These are phyloP conservation scores for Apamea sordens DNA, from an alignment of 2,888 invertebrate genomes.

Conservation along the genomic window DNA sequence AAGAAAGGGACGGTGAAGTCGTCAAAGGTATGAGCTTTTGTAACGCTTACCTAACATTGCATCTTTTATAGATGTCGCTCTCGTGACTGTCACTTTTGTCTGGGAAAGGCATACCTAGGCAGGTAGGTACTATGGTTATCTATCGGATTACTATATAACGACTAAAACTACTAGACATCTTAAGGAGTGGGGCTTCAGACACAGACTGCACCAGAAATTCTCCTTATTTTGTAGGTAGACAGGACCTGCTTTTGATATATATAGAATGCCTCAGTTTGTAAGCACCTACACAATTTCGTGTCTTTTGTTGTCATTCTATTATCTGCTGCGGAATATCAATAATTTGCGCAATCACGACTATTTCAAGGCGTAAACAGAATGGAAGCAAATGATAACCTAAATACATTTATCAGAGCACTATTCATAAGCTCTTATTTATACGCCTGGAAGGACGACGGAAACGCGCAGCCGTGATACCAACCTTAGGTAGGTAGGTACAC, in stretches of 20 bases:
- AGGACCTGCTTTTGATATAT: constrained; percentile 17
- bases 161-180: not conserved
- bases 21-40: constrained; percentile 89
- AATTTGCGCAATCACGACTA: constrained; percentile 31
- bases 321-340: constrained; percentile 31
- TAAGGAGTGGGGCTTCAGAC: not conserved
- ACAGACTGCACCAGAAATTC: not conserved
- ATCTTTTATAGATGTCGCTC: not conserved
- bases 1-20: constrained; percentile 93
- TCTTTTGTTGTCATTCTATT: constrained; percentile 33
- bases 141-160: not conserved
- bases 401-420: constrained; percentile 45
- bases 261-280: constrained; percentile 11
- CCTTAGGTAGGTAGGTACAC: not conserved
- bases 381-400: constrained; percentile 44
- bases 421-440: constrained; percentile 43
- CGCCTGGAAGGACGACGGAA: constrained; percentile 52
- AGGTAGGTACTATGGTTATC: not conserved
- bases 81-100: not conserved
- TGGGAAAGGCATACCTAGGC: not conserved
- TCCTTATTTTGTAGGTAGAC: not conserved
- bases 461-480: constrained; percentile 3
- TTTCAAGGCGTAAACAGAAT: constrained; percentile 50
- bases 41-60: constrained; percentile 4
- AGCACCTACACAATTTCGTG: constrained; percentile 7